Percentiles rank a stretch among this genome's conserved stretches.
Conservation (phyloP, 1,140 invertebrate species). For the Drosophila takahashii region DNA sequence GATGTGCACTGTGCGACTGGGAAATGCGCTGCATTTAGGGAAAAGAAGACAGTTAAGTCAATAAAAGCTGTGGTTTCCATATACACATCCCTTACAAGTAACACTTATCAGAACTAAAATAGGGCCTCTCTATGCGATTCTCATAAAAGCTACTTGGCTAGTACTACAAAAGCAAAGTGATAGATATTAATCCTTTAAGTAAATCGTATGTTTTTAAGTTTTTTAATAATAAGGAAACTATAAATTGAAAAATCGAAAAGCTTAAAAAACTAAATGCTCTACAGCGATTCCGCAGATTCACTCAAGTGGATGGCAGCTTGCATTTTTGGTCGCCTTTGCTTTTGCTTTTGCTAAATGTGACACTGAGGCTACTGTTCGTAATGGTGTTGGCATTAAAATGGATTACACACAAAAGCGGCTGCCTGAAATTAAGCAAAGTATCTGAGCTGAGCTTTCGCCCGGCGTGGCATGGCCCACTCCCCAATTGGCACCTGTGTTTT, state of each 20-base stretch:
- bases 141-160: background rate
- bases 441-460: constrained; percentile 51
- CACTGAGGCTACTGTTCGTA: constrained; percentile 83
- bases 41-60: too few species aligned
- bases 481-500: constrained; percentile 46
- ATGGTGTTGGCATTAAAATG: constrained; percentile 83
- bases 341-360: constrained; percentile 72
- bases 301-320: constrained; percentile 59
- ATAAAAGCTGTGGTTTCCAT: too few species aligned
- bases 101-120: background rate
- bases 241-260: background rate
- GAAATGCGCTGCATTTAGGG: constrained; percentile 5
- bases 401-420: constrained; percentile 77
- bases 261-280: constrained; percentile 1
- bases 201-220: too few species aligned
- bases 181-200: too few species aligned
- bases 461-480: constrained; percentile 46
- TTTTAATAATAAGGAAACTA: background rate
- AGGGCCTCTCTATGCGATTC: background rate
- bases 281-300: constrained; percentile 29
- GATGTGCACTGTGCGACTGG: constrained; percentile 1
- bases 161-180: too few species aligned
- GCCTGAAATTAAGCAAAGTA: constrained; percentile 49
- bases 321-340: constrained; percentile 42
- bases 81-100: too few species aligned